A percentile compares a stretch with the other conserved stretches of the same genome.
These are phyloP conservation scores for Salticus scenicus DNA, from an alignment of 2,888 invertebrate genomes.

Conservation along the genomic window DNA sequence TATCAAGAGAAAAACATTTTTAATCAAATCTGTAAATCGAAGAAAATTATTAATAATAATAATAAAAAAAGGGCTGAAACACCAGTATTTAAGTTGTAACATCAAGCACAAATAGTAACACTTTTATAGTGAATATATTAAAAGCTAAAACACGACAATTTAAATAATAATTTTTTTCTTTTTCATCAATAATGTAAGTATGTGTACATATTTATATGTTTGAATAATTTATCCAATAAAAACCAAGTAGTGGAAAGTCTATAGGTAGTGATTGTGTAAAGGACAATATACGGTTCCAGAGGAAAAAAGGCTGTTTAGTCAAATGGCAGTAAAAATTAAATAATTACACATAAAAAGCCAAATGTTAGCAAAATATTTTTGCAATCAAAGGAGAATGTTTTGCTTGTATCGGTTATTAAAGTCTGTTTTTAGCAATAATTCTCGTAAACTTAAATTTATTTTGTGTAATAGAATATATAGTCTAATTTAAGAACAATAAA, in stretches of 20 bases:
- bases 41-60: no score
- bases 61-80: not conserved
- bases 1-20: no score
- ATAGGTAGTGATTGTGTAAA: not conserved
- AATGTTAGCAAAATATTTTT: no score
- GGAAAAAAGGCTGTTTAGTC: not conserved
- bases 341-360: not conserved
- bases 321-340: not conserved
- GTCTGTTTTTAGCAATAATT: no score
- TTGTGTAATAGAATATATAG: no score
- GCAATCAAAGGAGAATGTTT: no score
- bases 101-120: not conserved
- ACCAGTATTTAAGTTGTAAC: not conserved
- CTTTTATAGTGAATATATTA: not conserved
- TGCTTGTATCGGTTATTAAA: no score
- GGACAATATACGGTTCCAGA: not conserved
- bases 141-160: not conserved
- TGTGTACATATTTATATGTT: not conserved
- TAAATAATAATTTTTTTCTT: not conserved
- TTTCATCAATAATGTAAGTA: not conserved
- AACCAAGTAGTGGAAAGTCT: constrained; percentile 1
- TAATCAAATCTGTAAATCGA: no score
- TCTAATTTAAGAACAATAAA: no score
- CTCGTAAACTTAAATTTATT: no score
- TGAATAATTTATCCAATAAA: not conserved